Evolutionary conservation across 2,113 vertebrate genomes (phyloP).

Genomic region (Calidris pygmaea): DNA sequence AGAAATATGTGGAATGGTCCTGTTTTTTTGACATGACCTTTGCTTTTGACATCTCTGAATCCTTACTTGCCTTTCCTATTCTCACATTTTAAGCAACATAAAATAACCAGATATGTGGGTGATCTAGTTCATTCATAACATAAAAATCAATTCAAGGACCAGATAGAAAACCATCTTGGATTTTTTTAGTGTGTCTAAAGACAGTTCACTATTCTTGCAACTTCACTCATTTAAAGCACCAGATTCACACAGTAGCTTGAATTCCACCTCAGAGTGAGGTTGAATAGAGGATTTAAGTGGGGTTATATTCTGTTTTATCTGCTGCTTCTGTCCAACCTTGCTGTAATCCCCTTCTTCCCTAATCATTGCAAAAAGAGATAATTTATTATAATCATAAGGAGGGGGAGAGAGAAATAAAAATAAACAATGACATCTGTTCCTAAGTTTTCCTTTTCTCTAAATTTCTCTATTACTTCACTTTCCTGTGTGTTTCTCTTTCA

Average conservation of each 20-base stretch:
- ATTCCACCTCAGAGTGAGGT: neutral
- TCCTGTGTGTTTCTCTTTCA: neutral
- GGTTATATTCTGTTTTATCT: neutral
- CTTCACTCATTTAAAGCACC: neutral
- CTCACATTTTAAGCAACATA: neutral
- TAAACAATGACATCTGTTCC: slow-evolving; percentile 14
- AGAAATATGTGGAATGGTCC: neutral
- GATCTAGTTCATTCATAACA: neutral
- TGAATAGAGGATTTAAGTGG: neutral
- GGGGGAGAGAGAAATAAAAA: neutral
- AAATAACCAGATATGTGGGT: neutral
- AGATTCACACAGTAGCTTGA: neutral
- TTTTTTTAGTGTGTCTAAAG: neutral
- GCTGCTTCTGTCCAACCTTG: slow-evolving; percentile 9
- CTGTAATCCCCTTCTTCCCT: slow-evolving; percentile 3
- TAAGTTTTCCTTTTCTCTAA: neutral
- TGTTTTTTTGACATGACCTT: neutral
- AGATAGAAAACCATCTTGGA: neutral
- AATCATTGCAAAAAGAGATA: neutral
- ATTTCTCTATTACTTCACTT: neutral
- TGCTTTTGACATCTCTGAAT: neutral
- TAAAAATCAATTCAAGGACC: neutral
- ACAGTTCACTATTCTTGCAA: neutral
- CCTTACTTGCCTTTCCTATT: neutral
- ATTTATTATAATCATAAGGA: slow-evolving; percentile 5